Evolutionary conservation across 1,140 invertebrate species (phyloP), one percentile per base, ranked within the genome.

Genomic region (Scylla paramamosain): DNA sequence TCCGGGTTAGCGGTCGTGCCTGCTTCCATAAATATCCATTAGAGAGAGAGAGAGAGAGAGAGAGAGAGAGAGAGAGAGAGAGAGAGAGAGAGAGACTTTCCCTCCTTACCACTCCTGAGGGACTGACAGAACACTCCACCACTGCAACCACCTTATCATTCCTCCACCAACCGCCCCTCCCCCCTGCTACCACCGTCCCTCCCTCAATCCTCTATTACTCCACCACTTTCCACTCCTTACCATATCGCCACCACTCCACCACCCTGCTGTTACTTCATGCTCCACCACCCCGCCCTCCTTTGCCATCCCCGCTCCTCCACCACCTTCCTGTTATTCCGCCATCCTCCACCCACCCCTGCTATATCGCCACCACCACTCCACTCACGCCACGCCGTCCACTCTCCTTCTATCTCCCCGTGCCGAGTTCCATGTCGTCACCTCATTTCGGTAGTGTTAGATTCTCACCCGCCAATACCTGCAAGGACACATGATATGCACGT

Each of bases 1-100:
- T 77, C 67, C 67, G 67, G 67, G 67, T 77, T 77, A 77, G 67
- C 67, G 8, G 67, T n/a, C n/a, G 67, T 77, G 67, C 8, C 86
- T 45, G 86, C 16, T 88, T 39, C 45, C 86, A 39, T 88, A 88
- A 88, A 88, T 88, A 45, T 45, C 86, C 86, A 45, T 46, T 46
- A 39, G 45, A 77, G 67, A 8, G 67, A 77, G 67, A 7, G n/a
- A 77, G 67, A 14, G 52, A 77, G 67, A n/a, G 67, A 77, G 67
- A 7, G n/a, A 77, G 67, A 14, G 52, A 39, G 45, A 77, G 67
- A n/a, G 67, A 77, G 67, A 7, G n/a, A 77, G 67, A 14, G 52
- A 39, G 45, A 77, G 67, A n/a, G 67, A n/a, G 67, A 0, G n/a
- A n/a, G 67, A 4, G 52, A 2, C 1, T 39, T 8, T 77, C 16